Base-by-base conservation (phyloP, 2,797 vertebrate genomes). In the Phrynocephalus vlangalii region DNA sequence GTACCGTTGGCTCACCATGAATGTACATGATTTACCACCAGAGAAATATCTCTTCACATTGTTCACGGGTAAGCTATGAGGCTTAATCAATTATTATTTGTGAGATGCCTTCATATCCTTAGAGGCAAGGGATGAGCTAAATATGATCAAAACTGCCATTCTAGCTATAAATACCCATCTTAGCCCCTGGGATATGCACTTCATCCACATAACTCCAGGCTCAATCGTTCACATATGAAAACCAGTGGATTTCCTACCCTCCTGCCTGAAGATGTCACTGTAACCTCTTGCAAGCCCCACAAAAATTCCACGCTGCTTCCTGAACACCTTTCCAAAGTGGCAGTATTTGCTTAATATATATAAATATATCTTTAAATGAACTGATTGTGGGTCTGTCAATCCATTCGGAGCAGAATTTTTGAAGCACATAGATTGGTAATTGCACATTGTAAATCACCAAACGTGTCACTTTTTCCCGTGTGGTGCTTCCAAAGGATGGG, bases 241-340 rank as follows among this genome's bases (percentile, higher is more conserved):
- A 56, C 52, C 52, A 9, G 13, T 3, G 1, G 52, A 56, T 56
- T 56, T 56, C 52, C 86, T 88, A 91, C 87, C 90, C 84, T 88
- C 75, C 92, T 82, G 91, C 92, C 94, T 95, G 94, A 93, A 94
- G 95, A 85, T 95, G 95, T 94, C 93, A 91, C 92, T 96, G 92
- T 89, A 92, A 3, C 90, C 79, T 92, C 94, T 96, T 38, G 0
- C 80, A 94, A 92, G 26, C 52, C 0, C 0, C 0, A 1, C 7
- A 22, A 48, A 67, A 0, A 82, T 48, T 52, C 33, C 33, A 33
- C 33, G 33, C 33, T 33, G 33, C 33, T 33, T 0, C 79, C 52
- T 56, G 13, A 8, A 56, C 8, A 56, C 8, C 52, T 56, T 56
- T 56, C 52, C 52, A 56, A 56, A 82, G 52, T 0, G 87, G 6